Conservation (phyloP, 2,888 invertebrate species). For the Corbicula japonica region DNA sequence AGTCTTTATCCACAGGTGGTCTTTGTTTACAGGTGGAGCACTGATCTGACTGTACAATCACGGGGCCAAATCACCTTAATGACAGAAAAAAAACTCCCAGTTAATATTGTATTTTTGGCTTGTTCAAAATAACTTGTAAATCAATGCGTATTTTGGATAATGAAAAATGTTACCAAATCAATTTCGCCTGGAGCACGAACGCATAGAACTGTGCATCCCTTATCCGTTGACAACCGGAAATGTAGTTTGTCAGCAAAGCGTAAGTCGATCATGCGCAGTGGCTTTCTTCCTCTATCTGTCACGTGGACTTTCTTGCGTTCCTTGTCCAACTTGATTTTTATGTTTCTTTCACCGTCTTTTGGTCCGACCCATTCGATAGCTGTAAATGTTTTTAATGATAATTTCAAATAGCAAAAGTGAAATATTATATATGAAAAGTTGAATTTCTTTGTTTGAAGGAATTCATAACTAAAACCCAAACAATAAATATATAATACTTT, state of each 20-base stretch:
- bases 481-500: too few species aligned
- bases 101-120: too few species aligned
- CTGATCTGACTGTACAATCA: too few species aligned
- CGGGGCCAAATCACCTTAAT: too few species aligned
- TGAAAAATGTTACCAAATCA: slow-evolving; percentile 80
- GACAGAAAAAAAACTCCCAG: too few species aligned
- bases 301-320: slow-evolving; percentile 75
- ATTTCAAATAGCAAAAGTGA: neutral
- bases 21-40: too few species aligned
- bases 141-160: too few species aligned
- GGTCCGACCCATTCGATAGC: slow-evolving; percentile 82
- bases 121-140: too few species aligned
- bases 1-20: too few species aligned
- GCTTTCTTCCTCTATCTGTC: slow-evolving; percentile 67
- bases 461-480: too few species aligned
- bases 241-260: slow-evolving; percentile 64
- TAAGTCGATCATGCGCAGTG: slow-evolving; percentile 78
- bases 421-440: neutral
- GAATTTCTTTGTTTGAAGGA: too few species aligned
- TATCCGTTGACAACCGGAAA: slow-evolving; percentile 69
- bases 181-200: slow-evolving; percentile 75
- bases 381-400: slow-evolving; percentile 53
- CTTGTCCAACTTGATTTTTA: slow-evolving; percentile 74
- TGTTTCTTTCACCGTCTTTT: slow-evolving; percentile 74
- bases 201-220: slow-evolving; percentile 64